Percentiles rank a stretch among this genome's conserved stretches.
Conservation (phyloP, 1,140 invertebrate species). For the Schlechtendalia chinensis region DNA sequence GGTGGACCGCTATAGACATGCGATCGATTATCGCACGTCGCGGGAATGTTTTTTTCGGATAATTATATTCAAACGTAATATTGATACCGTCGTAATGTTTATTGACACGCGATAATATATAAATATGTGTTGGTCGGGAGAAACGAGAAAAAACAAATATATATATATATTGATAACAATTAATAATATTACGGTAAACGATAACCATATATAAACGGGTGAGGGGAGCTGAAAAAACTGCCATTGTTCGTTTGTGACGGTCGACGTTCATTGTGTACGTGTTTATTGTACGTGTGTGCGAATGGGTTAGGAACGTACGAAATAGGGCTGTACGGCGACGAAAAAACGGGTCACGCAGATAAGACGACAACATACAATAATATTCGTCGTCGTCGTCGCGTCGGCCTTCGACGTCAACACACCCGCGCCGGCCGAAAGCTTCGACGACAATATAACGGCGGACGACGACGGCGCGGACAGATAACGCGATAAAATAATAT, state of each 20-base stretch:
- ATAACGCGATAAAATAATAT: too few species aligned
- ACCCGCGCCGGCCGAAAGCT: too few species aligned
- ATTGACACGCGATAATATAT: neutral
- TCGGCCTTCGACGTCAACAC: neutral
- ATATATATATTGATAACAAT: too few species aligned
- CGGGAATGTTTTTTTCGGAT: too few species aligned
- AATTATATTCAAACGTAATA: too few species aligned
- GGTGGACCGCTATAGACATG: too few species aligned
- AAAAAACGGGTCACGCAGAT: slow-evolving; percentile 2
- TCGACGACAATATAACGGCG: too few species aligned
- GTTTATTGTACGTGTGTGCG: too few species aligned
- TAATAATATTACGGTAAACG: neutral
- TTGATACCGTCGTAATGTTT: too few species aligned
- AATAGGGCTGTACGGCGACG: neutral
- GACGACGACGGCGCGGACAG: too few species aligned
- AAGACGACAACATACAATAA: neutral
- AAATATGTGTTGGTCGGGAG: neutral
- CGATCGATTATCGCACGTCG: too few species aligned
- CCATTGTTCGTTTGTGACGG: neutral
- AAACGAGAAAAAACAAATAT: neutral
- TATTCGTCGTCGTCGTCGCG: slow-evolving; percentile 1
- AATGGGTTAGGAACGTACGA: neutral
- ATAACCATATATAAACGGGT: neutral
- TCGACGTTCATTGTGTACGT: neutral
- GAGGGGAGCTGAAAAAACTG: neutral